Conservation (phyloP, 1,140 invertebrate species). For the Semibalanus balanoides region DNA sequence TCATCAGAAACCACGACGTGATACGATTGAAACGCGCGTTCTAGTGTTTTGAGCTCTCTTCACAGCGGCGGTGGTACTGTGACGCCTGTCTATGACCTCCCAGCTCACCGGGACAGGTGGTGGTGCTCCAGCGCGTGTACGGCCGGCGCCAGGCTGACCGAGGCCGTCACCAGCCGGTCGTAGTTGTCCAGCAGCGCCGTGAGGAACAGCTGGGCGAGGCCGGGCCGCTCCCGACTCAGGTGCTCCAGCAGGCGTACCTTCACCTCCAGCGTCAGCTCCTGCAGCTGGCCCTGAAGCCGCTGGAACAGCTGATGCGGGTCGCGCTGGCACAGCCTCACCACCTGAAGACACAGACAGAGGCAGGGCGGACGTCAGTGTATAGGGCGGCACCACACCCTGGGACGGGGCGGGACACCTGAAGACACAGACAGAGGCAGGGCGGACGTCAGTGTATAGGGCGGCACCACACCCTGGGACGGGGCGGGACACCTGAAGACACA, state of each 20-base stretch:
- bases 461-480: too few relatives aligned
- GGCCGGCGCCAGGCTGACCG: constrained; percentile 38
- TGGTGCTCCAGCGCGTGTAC: constrained; percentile 40
- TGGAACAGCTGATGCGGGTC: constrained; percentile 46
- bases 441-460: too few relatives aligned
- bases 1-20: too few relatives aligned
- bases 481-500: too few relatives aligned
- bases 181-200: constrained; percentile 43
- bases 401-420: too few relatives aligned
- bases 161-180: constrained; percentile 40
- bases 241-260: constrained; percentile 42
- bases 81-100: too few relatives aligned
- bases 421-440: too few relatives aligned
- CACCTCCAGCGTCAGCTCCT: constrained; percentile 45
- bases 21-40: too few relatives aligned
- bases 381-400: too few relatives aligned
- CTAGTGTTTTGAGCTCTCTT: too few relatives aligned
- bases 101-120: constrained; percentile 27
- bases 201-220: constrained; percentile 26
- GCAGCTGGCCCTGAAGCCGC: constrained; percentile 42
- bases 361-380: too few relatives aligned
- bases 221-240: constrained; percentile 23
- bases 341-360: neutral
- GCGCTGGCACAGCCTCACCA: constrained; percentile 14
- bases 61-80: too few relatives aligned